Base-by-base conservation (phyloP, 1,140 invertebrate genomes). In the Cheumatopsyche charites region DNA sequence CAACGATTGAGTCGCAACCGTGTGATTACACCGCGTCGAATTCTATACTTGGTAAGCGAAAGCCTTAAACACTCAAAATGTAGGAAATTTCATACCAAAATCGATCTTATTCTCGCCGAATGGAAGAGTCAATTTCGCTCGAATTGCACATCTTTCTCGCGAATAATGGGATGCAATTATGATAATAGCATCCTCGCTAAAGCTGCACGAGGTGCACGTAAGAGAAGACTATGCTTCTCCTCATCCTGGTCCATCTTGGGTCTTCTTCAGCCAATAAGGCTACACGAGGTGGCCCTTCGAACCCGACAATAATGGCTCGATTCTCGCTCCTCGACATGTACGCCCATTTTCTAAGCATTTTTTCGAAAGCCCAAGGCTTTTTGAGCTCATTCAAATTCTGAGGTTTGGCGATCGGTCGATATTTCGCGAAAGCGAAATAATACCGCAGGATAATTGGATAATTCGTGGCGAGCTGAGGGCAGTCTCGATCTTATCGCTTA, bases 131-230 rank as follows among this genome's bases (percentile, higher is more conserved):
- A 36, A 36, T 9, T 36, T 36, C n/a, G n/a, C n/a, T n/a, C n/a
- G n/a, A n/a, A n/a, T n/a, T n/a, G 29, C 9, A 36, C 29, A 36
- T 63, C 61, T 65, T 43, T 42, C 63, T 71, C 71, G 71, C 73
- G 25, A 15, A 52, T 52, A 63, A 71, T 66, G 71, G 75, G 74
- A 75, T 76, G 72, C 75, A 76, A 76, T 76, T 76, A 76, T 76
- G 75, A 73, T 76, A 76, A 76, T 76, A 76, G 75, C 61, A 36
- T 52, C 45, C 17, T 67, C 67, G 25, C 23, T 58, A 19, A 23
- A 58, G 23, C 52, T 49, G 21, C 55, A 62, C 63, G 55, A 55
- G 62, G 58, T 70, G 65, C 49, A 69, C 61, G 47, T 23, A 29
- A 42, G 42, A 36, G 3, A 23, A 15, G 45, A 11, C 25, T n/a